These are phyloP conservation scores for Bombus impatiens DNA, from an alignment of 1,140 invertebrate genomes.

Conservation along the genomic window DNA sequence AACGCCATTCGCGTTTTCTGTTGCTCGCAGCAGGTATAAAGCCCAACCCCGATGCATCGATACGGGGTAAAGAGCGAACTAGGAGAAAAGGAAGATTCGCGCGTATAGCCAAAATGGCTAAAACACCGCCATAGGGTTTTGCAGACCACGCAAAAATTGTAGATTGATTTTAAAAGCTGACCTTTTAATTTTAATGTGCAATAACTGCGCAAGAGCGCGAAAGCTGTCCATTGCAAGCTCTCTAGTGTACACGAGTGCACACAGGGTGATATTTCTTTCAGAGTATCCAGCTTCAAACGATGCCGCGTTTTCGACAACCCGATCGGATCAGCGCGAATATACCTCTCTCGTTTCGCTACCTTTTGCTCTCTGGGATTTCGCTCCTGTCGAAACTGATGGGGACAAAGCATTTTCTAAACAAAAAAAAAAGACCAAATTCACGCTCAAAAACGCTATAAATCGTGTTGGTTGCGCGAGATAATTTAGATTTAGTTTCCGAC, in stretches of 20 bases:
- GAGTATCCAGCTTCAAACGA: slow-evolving; percentile 30
- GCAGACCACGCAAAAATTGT: not conserved
- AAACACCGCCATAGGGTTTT: too few species aligned
- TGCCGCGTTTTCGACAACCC: slow-evolving; percentile 1
- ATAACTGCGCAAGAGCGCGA: slow-evolving; percentile 16
- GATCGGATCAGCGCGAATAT: slow-evolving; percentile 20
- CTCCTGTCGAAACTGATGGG: not conserved
- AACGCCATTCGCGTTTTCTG: not conserved
- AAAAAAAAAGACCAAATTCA: too few species aligned
- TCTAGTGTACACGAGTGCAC: not conserved
- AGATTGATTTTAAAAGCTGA: not conserved
- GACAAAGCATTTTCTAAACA: not conserved
- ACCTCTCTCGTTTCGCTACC: not conserved
- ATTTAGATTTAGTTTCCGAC: not conserved
- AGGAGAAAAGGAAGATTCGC: not conserved
- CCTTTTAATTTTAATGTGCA: slow-evolving; percentile 11
- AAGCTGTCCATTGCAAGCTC: not conserved
- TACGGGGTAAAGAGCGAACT: too few species aligned
- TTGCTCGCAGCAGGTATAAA: not conserved
- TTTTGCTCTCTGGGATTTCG: not conserved
- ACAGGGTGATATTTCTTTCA: slow-evolving; percentile 39
- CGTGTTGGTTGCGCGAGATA: not conserved
- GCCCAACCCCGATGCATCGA: not conserved
- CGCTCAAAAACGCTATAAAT: not conserved
- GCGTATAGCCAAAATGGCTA: not conserved